phyloP scores from a whole-genome alignment of 2,113 vertebrate species.

The Otus sunia region DNA sequence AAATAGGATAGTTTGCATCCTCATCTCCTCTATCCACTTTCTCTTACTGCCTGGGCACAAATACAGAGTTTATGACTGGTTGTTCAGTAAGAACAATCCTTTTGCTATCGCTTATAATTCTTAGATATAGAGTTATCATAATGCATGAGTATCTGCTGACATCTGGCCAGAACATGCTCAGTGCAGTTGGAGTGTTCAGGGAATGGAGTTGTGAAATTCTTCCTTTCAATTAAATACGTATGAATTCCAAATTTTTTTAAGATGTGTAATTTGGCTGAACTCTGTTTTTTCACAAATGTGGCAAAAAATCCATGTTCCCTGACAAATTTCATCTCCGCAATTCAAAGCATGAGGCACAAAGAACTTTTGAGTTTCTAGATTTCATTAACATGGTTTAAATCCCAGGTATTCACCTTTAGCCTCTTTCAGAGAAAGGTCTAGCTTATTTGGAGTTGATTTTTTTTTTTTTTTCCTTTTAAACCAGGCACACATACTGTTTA shows the following conservation, averaged over 20 bases:
- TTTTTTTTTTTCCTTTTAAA: background rate
- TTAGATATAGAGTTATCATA: background rate
- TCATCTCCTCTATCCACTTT: background rate
- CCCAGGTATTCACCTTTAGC: background rate
- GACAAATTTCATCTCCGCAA: background rate
- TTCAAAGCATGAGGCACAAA: background rate
- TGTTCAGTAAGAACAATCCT: background rate
- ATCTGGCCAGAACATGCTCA: background rate
- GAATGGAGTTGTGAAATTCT: background rate
- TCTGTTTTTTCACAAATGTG: background rate
- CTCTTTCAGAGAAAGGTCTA: background rate
- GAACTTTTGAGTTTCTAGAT: background rate
- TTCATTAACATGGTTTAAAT: background rate
- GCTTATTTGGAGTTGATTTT: background rate
- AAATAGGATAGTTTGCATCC: background rate
- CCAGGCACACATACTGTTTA: rapidly evolving
- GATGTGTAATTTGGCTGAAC: background rate
- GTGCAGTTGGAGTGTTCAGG: background rate
- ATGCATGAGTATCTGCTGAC: background rate
- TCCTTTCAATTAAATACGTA: background rate
- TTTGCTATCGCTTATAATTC: background rate
- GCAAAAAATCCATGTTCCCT: background rate
- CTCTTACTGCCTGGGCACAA: background rate
- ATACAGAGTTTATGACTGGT: rapidly evolving
- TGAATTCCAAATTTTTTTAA: background rate